These are phyloP conservation scores for Apotomis capreana DNA, from an alignment of 2,888 invertebrate species.

Conservation along the genomic window DNA sequence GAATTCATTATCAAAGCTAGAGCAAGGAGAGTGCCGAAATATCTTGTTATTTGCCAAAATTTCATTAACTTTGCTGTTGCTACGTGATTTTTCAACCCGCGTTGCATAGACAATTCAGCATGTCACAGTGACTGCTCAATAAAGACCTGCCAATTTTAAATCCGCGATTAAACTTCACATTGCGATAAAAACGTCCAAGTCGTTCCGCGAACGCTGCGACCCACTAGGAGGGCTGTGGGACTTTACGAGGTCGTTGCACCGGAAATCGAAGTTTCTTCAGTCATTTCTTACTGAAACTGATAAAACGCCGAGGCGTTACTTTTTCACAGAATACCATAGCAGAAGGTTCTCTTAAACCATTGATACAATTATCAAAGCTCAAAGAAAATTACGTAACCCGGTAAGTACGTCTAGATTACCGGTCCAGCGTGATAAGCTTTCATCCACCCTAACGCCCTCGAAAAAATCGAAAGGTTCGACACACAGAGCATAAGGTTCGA, in stretches of 20 bases:
- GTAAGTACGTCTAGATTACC: too few relatives aligned
- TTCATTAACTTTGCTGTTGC: too few relatives aligned
- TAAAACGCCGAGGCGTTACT: conserved; percentile 7
- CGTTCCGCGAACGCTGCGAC: conserved; percentile 14
- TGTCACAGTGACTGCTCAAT: neutral
- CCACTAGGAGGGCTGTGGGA: conserved; percentile 12
- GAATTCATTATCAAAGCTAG: too few relatives aligned
- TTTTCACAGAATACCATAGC: too few relatives aligned
- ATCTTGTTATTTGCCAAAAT: too few relatives aligned
- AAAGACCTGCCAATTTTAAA: conserved; percentile 9
- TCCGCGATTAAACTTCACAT: conserved; percentile 11
- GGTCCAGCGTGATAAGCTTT: too few relatives aligned
- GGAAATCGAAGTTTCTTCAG: conserved; percentile 27
- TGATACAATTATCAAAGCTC: too few relatives aligned
- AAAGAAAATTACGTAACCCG: too few relatives aligned
- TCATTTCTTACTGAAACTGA: conserved; percentile 15
- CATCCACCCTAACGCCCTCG: neutral
- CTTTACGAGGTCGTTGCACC: conserved; percentile 38
- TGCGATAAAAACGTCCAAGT: conserved; percentile 20
- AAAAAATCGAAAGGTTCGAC: too few relatives aligned
- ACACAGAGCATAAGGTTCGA: too few relatives aligned
- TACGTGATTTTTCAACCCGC: neutral
- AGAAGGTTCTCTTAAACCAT: too few relatives aligned
- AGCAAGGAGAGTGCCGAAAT: too few relatives aligned
- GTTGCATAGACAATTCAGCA: neutral